A percentile compares a stretch with the other conserved stretches of the same genome.
phyloP scores from a whole-genome alignment of 2,888 invertebrate species.

The Dynastes hyllus region DNA sequence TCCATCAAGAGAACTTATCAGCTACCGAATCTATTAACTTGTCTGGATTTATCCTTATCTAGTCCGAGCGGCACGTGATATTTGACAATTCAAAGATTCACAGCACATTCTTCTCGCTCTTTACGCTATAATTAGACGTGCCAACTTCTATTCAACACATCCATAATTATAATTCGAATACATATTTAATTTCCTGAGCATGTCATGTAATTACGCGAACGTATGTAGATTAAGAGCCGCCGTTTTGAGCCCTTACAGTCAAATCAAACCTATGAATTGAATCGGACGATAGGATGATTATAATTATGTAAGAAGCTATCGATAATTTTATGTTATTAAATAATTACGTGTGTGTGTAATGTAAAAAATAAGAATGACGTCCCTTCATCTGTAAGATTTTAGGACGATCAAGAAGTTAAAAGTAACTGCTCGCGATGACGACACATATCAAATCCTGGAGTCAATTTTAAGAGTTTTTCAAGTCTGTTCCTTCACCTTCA shows the following conservation, averaged over 20 bases:
- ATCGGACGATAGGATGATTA: background rate
- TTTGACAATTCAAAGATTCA: conserved; percentile 28
- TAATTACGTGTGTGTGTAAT: background rate
- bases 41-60: background rate
- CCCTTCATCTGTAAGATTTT: background rate
- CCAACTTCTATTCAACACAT: conserved; percentile 26
- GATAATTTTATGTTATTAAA: conserved; percentile 21
- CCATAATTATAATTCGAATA: conserved; percentile 14
- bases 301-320: conserved; percentile 21
- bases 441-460: background rate
- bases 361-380: background rate
- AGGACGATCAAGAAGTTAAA: background rate
- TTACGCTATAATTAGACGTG: conserved; percentile 1
- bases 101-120: background rate
- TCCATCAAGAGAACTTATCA: background rate
- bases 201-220: conserved; percentile 9
- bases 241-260: background rate
- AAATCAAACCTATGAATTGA: conserved; percentile 9
- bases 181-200: conserved; percentile 13
- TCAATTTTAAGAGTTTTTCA: no score
- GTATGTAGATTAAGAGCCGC: conserved; percentile 1
- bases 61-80: conserved; percentile 10
- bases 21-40: background rate
- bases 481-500: no score
- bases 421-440: background rate